Evolutionary conservation across 1,140 invertebrate genomes (phyloP).

Genomic region (Mycetomoellerius zeteki): DNA sequence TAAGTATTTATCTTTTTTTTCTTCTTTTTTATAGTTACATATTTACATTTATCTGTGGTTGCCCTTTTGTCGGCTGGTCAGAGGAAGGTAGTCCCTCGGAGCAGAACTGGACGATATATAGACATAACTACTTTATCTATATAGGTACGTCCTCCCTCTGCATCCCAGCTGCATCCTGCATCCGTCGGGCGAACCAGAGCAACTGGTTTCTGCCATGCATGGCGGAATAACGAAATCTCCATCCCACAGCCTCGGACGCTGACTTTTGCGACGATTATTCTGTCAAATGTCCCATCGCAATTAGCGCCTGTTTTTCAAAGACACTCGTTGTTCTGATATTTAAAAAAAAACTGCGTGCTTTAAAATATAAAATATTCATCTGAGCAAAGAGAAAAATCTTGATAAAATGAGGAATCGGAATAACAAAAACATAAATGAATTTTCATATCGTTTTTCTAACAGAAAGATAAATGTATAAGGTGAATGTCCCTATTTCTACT

Average conservation of each 20-base stretch:
- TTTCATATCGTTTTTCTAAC: neutral
- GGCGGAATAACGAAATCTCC: slow-evolving; percentile 44
- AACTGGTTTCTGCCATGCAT: slow-evolving; percentile 66
- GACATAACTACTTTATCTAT: slow-evolving; percentile 75
- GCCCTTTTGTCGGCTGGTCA: slow-evolving; percentile 73
- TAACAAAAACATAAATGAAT: neutral
- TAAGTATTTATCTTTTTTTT: slow-evolving; percentile 75
- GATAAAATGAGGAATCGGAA: neutral
- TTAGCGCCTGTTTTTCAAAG: neutral
- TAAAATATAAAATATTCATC: neutral
- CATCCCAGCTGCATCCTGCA: slow-evolving; percentile 73
- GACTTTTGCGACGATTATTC: neutral
- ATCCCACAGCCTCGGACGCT: neutral
- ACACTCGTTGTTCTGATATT: neutral
- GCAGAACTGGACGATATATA: slow-evolving; percentile 70
- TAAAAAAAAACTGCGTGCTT: neutral
- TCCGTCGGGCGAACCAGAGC: slow-evolving; percentile 68
- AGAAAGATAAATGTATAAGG: neutral
- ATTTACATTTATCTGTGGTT: slow-evolving; percentile 75
- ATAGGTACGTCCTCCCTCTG: slow-evolving; percentile 51
- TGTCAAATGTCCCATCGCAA: neutral
- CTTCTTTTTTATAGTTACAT: slow-evolving; percentile 75
- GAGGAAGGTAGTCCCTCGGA: slow-evolving; percentile 70
- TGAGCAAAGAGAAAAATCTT: neutral
- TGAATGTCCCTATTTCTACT: no score